Evolutionary conservation across 2,113 vertebrate genomes (phyloP).

Genomic region (Serinus canaria): DNA sequence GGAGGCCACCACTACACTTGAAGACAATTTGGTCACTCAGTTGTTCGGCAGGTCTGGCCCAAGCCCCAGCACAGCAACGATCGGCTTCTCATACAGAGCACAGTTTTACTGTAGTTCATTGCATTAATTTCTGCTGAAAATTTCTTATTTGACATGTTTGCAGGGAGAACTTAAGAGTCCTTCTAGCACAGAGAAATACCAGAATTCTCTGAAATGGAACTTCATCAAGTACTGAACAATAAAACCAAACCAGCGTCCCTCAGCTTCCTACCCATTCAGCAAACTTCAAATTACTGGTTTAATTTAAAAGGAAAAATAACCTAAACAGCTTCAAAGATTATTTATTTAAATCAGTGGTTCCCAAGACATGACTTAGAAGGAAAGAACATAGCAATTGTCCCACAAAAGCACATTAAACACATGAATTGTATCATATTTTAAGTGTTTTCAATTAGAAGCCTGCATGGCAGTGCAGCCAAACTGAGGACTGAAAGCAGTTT

Average conservation of each 20-base stretch:
- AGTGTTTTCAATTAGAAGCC: slow-evolving; percentile 20
- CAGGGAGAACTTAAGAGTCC: not conserved
- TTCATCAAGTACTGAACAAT: not conserved
- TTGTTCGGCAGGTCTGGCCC: not conserved
- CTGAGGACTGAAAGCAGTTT: not conserved
- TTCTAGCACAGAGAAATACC: not conserved
- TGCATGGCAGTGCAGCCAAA: not conserved
- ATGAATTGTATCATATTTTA: not conserved
- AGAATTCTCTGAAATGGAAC: not conserved
- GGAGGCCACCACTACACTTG: not conserved
- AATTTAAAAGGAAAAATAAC: not conserved
- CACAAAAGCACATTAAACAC: not conserved
- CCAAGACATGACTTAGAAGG: not conserved
- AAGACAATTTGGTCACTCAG: not conserved
- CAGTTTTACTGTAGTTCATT: not conserved
- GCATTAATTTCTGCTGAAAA: not conserved
- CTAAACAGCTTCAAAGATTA: not conserved
- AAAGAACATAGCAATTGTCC: not conserved
- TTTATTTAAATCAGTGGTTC: not conserved
- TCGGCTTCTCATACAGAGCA: not conserved
- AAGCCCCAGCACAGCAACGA: not conserved
- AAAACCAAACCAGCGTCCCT: not conserved
- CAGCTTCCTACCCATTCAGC: not conserved
- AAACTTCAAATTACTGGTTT: not conserved
- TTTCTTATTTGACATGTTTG: not conserved